phyloP scores from a whole-genome alignment of 2,797 vertebrate species.

The Tauraco hartlaubi region DNA sequence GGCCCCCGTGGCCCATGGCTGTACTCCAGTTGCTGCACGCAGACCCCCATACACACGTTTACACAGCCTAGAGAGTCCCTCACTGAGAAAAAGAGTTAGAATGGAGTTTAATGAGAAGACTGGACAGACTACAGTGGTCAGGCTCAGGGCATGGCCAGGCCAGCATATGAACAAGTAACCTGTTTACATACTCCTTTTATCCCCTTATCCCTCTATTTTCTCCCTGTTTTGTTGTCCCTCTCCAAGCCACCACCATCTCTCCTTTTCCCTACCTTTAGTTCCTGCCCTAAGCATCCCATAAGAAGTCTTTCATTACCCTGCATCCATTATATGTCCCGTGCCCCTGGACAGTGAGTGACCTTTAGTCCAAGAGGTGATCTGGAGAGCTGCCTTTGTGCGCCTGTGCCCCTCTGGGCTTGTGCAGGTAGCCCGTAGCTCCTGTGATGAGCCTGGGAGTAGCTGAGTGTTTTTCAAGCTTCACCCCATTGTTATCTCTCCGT shows the following conservation, averaged over 20 bases:
- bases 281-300: not conserved
- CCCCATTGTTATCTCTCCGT: not conserved
- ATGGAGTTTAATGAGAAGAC: not conserved
- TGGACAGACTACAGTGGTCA: not conserved
- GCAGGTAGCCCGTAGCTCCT: not conserved
- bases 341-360: not conserved
- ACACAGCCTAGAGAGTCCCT: not conserved
- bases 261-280: not conserved
- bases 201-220: not conserved
- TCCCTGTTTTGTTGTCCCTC: not conserved
- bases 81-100: not conserved
- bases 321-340: not conserved
- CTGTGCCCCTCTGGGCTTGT: not conserved
- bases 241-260: not conserved
- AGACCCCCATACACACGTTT: not conserved
- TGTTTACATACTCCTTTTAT: not conserved
- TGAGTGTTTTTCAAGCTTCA: not conserved
- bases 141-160: not conserved
- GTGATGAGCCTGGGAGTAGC: not conserved
- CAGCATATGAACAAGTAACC: not conserved
- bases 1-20: not conserved
- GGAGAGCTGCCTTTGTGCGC: not conserved
- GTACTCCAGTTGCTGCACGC: not conserved
- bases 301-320: not conserved
- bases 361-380: not conserved